Base-by-base conservation (phyloP, 2,888 invertebrate genomes). In the Harpalus rubripes region DNA sequence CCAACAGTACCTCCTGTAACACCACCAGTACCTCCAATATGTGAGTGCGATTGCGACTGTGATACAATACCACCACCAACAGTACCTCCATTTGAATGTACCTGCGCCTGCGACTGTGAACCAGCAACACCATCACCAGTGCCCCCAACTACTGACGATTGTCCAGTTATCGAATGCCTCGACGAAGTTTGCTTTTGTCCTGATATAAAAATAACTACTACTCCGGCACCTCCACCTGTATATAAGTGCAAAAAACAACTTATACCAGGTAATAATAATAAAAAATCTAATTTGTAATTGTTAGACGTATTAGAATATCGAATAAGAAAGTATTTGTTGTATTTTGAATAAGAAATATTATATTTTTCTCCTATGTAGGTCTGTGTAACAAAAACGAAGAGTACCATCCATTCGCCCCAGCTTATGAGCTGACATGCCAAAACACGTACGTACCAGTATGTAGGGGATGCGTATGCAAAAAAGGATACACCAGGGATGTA, bases 391-490 rank as follows among this genome's bases (percentile, higher is more conserved):
- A 61, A 41, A 76, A 83, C 41, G 83, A 83, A 44, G 44, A 16
- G 41, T 83, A 61, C 26, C 12, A 44, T 0, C 59, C 32, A 22
- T 16, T 15, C 61, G 83, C 83, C 22, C 82, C 82, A 15, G 61
- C 56, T 10, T 84, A 65, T 79, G 84, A 84, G 65, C 16, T 79
- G 12, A 84, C 84, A 12, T 84, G 84, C 44, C 84, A 84, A 22
- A 83, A 83, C 41, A 61, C 74, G 10, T 83, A 76, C 12, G 22
- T 76, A 7, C 83, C 83, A 39, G 83, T 83, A 8, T 59, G 52
- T 7, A 56, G 56, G 7, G 76, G 83, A 22, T 83, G 83, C 16
- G 79, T 84, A 1, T 84, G 84, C 32, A 52, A 84, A 56, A 18
- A 32, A 41, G 84, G 84, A 32, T 84, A 84, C 18, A 79, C 56